Conservation (phyloP, 2,797 vertebrate species). For the Phrynocephalus vlangalii region DNA sequence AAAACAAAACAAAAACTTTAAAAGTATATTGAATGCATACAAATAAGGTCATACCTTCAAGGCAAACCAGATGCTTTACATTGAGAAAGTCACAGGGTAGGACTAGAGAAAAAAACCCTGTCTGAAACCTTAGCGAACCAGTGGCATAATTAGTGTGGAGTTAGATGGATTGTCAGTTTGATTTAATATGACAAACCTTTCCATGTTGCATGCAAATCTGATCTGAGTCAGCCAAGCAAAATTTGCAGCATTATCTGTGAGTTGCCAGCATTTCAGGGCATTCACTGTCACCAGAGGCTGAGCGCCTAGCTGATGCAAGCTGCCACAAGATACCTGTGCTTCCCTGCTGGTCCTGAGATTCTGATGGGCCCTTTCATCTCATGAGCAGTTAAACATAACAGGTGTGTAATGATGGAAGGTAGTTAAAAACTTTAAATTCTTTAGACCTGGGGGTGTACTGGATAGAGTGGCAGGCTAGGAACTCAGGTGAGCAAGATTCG, state of each 20-base stretch:
- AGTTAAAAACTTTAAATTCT: background rate
- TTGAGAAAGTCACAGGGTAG: too few relatives aligned
- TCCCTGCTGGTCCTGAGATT: background rate
- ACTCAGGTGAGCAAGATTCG: too few relatives aligned
- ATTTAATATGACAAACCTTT: background rate
- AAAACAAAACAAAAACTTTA: background rate
- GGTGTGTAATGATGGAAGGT: background rate
- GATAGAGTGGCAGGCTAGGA: too few relatives aligned
- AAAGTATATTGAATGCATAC: conserved; percentile 41
- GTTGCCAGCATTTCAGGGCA: background rate
- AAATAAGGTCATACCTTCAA: background rate
- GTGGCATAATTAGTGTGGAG: background rate
- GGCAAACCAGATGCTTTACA: background rate
- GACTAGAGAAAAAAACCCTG: background rate
- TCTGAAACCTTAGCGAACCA: too few relatives aligned
- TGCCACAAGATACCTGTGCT: background rate
- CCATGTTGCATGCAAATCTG: background rate
- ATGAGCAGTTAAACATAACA: background rate
- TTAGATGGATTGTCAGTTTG: background rate
- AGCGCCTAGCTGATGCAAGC: background rate
- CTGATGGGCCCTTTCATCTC: background rate
- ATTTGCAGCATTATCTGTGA: background rate
- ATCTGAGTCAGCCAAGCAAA: too few relatives aligned
- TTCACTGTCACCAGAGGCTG: too few relatives aligned
- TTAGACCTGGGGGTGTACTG: background rate